A percentile compares a stretch with the other conserved stretches of the same genome.
These are phyloP conservation scores for Synanthedon tipuliformis DNA, from an alignment of 2,888 invertebrate species.

Conservation along the genomic window DNA sequence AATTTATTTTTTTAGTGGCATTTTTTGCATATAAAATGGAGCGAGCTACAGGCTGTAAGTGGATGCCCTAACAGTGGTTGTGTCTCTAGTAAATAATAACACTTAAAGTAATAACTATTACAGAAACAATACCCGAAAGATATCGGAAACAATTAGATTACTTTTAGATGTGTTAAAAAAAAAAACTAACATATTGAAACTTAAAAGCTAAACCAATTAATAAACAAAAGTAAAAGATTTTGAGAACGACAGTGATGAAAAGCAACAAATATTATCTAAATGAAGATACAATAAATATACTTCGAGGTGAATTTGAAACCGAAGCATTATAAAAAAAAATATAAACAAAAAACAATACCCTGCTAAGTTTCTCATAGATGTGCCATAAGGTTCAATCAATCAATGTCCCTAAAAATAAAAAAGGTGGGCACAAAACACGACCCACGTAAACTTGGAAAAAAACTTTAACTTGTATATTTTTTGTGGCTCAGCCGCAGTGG, in stretches of 20 bases:
- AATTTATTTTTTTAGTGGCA: no score
- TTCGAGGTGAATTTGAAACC: slow-evolving; percentile 28
- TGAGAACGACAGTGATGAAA: slow-evolving; percentile 18
- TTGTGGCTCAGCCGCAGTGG: slow-evolving; percentile 35
- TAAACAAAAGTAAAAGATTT: neutral
- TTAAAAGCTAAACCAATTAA: neutral
- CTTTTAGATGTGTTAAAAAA: no score
- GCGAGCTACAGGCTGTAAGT: no score
- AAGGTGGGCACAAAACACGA: slow-evolving; percentile 48
- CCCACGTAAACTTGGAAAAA: slow-evolving; percentile 64
- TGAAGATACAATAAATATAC: slow-evolving; percentile 56
- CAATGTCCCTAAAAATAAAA: slow-evolving; percentile 65
- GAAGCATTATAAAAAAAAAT: slow-evolving; percentile 26
- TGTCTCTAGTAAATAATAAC: no score
- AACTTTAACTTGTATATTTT: slow-evolving; percentile 46
- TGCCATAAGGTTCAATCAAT: slow-evolving; percentile 65
- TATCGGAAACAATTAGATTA: no score
- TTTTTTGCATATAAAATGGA: no score
- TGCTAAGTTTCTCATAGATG: slow-evolving; percentile 55
- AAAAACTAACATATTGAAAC: no score
- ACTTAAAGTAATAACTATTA: no score
- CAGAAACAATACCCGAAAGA: no score
- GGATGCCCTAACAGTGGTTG: no score
- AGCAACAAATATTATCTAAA: slow-evolving; percentile 39
- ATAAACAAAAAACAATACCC: slow-evolving; percentile 53